A percentile compares a stretch with the other conserved stretches of the same genome.
phyloP scores from a whole-genome alignment of 2,888 invertebrate species.

The Philhelius pedissequus region DNA sequence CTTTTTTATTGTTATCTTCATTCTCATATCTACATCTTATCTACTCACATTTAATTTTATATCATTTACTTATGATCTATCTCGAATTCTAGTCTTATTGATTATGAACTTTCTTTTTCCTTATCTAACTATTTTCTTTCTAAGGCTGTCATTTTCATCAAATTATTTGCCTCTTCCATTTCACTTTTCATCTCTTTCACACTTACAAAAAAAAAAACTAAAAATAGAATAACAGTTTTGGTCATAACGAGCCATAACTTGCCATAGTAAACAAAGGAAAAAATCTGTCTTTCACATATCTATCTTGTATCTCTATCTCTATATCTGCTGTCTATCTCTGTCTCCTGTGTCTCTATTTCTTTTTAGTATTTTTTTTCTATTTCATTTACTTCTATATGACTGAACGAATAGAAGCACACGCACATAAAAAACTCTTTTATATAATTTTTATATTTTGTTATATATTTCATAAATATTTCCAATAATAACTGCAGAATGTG shows the following conservation, averaged over 20 bases:
- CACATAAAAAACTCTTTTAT: conserved; percentile 23
- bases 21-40: not conserved
- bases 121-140: not conserved
- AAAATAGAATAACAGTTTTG: conserved; percentile 74
- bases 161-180: not conserved
- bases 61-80: conserved; percentile 30
- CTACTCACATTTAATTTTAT: not conserved
- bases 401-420: conserved; percentile 34
- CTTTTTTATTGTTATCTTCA: not conserved
- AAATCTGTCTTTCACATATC: not conserved
- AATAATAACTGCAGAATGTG: conserved; percentile 60
- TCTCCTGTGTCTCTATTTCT: not conserved
- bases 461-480: conserved; percentile 53
- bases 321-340: not conserved
- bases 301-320: not conserved
- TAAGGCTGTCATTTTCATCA: not conserved
- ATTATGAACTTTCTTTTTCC: conserved; percentile 55
- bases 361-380: not conserved
- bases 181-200: not conserved
- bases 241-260: conserved; percentile 77
- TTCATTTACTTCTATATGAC: not conserved
- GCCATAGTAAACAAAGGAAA: conserved; percentile 74
- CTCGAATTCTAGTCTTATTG: conserved; percentile 63
- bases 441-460: conserved; percentile 42
- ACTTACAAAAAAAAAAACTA: conserved; percentile 28